Evolutionary conservation across 2,113 vertebrate genomes (phyloP).

Genomic region (Rostratula benghalensis): DNA sequence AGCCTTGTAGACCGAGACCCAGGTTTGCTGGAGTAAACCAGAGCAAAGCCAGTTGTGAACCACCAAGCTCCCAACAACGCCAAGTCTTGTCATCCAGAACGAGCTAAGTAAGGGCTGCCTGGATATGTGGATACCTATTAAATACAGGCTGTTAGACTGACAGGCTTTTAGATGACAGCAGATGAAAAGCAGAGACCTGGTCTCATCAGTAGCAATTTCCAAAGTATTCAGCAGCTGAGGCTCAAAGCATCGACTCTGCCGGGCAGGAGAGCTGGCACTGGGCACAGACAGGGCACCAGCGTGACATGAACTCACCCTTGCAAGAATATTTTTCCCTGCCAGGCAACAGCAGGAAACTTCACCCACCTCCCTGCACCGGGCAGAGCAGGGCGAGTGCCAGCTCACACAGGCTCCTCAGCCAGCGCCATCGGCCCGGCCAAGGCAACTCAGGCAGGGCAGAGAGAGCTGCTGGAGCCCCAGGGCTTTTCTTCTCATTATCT

Average conservation of each 20-base stretch:
- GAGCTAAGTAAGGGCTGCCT: not conserved
- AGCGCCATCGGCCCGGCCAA: not conserved
- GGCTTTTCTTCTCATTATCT: not conserved
- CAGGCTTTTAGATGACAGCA: not conserved
- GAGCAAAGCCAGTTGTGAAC: not conserved
- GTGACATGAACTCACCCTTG: rapidly evolving
- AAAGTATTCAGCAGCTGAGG: not conserved
- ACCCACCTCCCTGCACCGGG: not conserved
- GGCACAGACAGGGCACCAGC: not conserved
- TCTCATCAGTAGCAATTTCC: not conserved
- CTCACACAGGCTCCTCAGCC: not conserved
- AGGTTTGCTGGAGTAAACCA: not conserved
- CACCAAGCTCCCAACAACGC: rapidly evolving
- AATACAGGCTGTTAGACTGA: not conserved
- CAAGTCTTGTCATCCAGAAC: rapidly evolving
- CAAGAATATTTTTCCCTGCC: not conserved
- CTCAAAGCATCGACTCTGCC: not conserved
- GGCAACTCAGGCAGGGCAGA: not conserved
- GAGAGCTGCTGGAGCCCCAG: not conserved
- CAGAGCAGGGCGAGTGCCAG: not conserved
- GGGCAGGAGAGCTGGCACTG: not conserved
- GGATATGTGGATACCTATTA: not conserved
- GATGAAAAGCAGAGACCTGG: not conserved
- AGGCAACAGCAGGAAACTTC: not conserved
- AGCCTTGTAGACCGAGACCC: not conserved